Conservation (phyloP, 2,797 vertebrate species). For the Amazonetta brasiliensis region DNA sequence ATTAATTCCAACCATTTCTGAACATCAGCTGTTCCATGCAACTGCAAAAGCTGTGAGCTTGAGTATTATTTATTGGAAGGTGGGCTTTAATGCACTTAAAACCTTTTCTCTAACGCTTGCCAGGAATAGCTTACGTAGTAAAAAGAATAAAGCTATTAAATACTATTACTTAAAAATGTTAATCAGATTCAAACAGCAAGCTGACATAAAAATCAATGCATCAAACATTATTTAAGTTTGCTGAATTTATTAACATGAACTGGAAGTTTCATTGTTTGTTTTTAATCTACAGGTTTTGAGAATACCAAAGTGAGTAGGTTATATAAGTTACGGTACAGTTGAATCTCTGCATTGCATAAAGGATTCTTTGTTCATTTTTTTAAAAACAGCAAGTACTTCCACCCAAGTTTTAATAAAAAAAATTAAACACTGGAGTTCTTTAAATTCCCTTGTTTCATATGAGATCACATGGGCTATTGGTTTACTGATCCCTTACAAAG, state of each 20-base stretch:
- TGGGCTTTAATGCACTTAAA: background rate
- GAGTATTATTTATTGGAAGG: background rate
- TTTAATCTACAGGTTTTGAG: background rate
- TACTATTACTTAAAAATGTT: background rate
- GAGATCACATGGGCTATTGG: conserved; percentile 52
- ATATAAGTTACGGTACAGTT: conserved; percentile 26
- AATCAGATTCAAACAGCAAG: conserved; percentile 23
- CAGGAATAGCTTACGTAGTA: background rate
- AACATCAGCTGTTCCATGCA: background rate
- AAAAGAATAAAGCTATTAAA: background rate
- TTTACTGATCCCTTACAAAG: conserved; percentile 49
- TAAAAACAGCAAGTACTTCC: conserved; percentile 44
- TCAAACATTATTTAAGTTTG: background rate
- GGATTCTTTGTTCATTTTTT: conserved; percentile 37
- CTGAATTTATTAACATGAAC: background rate
- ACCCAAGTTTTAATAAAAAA: conserved; percentile 66
- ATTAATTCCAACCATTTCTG: background rate
- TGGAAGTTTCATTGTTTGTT: background rate
- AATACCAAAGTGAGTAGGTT: background rate
- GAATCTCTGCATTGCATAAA: conserved; percentile 51
- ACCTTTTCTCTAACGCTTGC: background rate
- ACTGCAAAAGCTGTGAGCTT: background rate
- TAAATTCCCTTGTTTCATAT: conserved; percentile 65
- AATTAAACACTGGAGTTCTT: conserved; percentile 64
- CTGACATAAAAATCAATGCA: background rate